Conservation (phyloP, 2,113 vertebrate genomes). For the Hydrolagus affinis region DNA sequence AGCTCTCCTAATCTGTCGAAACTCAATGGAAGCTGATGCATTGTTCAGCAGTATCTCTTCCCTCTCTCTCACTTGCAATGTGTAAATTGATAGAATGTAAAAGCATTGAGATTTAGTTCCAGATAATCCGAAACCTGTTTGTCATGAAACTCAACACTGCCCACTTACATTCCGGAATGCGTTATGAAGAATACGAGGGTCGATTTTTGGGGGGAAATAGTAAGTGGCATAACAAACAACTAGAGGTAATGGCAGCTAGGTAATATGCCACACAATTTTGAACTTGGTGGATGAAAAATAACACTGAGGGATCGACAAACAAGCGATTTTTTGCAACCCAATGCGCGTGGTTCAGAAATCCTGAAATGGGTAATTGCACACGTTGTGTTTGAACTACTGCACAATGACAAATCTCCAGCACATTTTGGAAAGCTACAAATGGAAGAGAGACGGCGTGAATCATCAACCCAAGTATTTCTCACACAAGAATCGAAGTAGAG, state of each 20-base stretch:
- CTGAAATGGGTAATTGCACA: neutral
- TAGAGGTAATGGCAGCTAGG: neutral
- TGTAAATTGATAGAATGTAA: neutral
- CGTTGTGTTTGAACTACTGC: neutral
- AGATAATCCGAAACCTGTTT: neutral
- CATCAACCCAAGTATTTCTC: too few relatives aligned
- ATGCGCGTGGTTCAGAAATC: neutral
- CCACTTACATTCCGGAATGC: neutral
- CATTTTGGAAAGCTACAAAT: neutral
- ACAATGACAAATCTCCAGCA: neutral
- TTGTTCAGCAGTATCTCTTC: too few relatives aligned
- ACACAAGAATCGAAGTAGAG: too few relatives aligned
- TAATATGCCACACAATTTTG: neutral
- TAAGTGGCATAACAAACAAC: neutral
- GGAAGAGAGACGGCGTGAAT: neutral
- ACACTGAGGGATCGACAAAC: neutral
- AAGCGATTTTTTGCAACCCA: neutral
- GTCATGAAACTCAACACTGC: neutral
- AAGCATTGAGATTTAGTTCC: neutral
- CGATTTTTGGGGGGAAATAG: neutral
- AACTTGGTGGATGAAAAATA: neutral
- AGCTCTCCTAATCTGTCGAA: too few relatives aligned
- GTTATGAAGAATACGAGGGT: neutral
- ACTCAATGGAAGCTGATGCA: neutral
- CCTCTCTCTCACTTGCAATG: slow-evolving; percentile 3